Percentiles rank a stretch among this genome's conserved stretches.
phyloP scores from a whole-genome alignment of 2,888 invertebrate species.

The Timema podura region DNA sequence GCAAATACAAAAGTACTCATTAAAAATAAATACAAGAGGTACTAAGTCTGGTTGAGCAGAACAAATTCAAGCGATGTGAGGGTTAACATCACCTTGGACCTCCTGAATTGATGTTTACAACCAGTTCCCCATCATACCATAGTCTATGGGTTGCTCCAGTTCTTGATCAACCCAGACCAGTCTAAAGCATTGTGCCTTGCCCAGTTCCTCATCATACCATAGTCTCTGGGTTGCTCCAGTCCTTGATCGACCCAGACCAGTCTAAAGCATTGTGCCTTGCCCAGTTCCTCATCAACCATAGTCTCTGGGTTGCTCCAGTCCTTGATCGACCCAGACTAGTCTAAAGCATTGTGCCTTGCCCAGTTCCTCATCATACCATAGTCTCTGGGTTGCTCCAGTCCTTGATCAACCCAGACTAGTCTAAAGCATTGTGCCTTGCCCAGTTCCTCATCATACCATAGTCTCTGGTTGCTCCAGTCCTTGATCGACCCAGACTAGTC shows the following conservation, averaged over 20 bases:
- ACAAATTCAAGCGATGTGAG: too few relatives aligned
- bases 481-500: too few relatives aligned
- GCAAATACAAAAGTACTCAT: too few relatives aligned
- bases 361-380: not conserved
- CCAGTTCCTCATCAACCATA: slow-evolving; percentile 22
- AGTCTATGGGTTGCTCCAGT: too few relatives aligned
- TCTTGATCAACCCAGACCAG: too few relatives aligned
- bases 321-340: not conserved
- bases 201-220: not conserved
- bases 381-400: not conserved
- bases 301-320: slow-evolving; percentile 28
- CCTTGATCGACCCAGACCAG: not conserved
- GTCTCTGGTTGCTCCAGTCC: slow-evolving; percentile 28
- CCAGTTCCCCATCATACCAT: too few relatives aligned
- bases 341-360: not conserved
- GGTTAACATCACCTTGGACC: too few relatives aligned
- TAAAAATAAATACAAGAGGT: too few relatives aligned
- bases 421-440: not conserved
- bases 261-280: not conserved
- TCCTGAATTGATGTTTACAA: too few relatives aligned
- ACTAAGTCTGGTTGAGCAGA: too few relatives aligned
- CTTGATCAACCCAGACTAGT: not conserved
- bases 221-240: not conserved
- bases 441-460: slow-evolving; percentile 25
- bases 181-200: not conserved